Percentiles rank a stretch among this genome's conserved stretches.
These are phyloP conservation scores for Hedychridium roseum DNA, from an alignment of 2,888 invertebrate species.

Conservation along the genomic window DNA sequence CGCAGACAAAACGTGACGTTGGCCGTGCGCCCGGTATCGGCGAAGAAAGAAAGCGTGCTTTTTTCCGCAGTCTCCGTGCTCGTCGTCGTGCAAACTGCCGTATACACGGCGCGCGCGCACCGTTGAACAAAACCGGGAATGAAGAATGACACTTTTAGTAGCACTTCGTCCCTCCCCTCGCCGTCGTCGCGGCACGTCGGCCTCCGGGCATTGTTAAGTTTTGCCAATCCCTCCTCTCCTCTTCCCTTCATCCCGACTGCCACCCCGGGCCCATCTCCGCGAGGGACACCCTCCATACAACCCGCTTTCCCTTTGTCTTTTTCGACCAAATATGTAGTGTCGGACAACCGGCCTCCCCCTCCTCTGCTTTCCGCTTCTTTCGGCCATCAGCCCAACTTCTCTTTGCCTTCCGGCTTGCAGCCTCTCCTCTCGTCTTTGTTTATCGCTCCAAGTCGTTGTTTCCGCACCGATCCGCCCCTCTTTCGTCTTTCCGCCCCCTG, in stretches of 20 bases:
- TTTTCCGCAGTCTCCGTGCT: not conserved
- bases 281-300: constrained; percentile 11
- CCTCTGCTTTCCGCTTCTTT: constrained; percentile 9
- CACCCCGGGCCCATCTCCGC: constrained; percentile 13
- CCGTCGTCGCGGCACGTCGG: constrained; percentile 30
- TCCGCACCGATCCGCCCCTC: constrained; percentile 7
- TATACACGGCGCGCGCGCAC: constrained; percentile 10
- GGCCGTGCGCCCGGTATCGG: constrained; percentile 37
- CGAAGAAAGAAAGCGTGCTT: not conserved
- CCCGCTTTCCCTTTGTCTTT: constrained; percentile 39
- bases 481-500: not conserved
- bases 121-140: constrained; percentile 30
- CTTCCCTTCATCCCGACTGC: constrained; percentile 26
- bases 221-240: constrained; percentile 26
- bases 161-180: constrained; percentile 29
- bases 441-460: constrained; percentile 17
- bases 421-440: constrained; percentile 18
- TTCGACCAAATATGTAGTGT: constrained; percentile 38
- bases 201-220: constrained; percentile 53
- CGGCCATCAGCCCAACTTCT: not conserved
- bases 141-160: constrained; percentile 50
- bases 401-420: constrained; percentile 1
- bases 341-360: constrained; percentile 25
- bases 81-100: not conserved
- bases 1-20: constrained; percentile 31